phyloP scores from a whole-genome alignment of 2,113 vertebrate genomes.

The Oenanthe oenanthe region DNA sequence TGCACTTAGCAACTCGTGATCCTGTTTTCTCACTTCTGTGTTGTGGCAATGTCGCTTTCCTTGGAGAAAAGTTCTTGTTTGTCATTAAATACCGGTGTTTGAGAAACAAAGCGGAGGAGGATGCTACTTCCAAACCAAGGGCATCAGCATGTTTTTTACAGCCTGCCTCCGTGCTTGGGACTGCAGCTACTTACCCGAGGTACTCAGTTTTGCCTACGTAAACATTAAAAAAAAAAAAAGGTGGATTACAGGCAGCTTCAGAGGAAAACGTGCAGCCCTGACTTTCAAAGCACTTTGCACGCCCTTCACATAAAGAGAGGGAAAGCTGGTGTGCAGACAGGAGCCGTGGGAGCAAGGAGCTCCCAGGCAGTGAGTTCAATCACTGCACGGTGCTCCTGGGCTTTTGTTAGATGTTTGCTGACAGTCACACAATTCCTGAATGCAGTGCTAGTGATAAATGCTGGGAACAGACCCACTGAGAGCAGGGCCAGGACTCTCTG shows the following conservation, averaged over 20 bases:
- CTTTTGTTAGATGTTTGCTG: conserved; percentile 3
- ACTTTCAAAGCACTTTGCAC: not conserved
- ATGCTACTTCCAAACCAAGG: not conserved
- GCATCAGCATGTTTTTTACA: not conserved
- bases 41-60: not conserved
- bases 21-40: not conserved
- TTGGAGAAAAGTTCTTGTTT: not conserved
- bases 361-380: not conserved
- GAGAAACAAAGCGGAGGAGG: conserved; percentile 10
- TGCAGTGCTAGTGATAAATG: not conserved
- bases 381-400: not conserved
- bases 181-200: not conserved
- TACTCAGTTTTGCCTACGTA: not conserved
- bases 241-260: not conserved
- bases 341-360: not conserved
- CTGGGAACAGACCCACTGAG: not conserved
- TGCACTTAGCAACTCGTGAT: not conserved
- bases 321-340: not conserved
- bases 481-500: not conserved
- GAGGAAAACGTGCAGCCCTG: not conserved
- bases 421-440: not conserved
- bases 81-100: not conserved
- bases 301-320: not conserved
- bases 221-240: conserved; percentile 5
- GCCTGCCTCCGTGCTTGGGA: not conserved